Percentiles rank a stretch among this genome's conserved stretches.
These are phyloP conservation scores for Denticeps clupeoides DNA, from an alignment of 2,797 vertebrate genomes.

Conservation along the genomic window DNA sequence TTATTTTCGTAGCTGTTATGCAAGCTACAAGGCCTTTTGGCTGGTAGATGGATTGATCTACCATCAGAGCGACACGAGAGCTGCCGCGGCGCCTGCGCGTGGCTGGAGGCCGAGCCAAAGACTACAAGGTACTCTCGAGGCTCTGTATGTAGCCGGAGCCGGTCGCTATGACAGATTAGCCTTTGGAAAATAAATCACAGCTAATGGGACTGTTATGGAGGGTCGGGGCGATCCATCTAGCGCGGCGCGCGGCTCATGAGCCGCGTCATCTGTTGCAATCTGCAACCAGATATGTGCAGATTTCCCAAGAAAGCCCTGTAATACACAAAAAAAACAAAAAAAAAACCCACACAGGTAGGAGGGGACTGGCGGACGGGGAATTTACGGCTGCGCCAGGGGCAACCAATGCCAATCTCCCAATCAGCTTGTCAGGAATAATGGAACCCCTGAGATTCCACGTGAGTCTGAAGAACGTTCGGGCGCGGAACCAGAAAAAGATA, in stretches of 20 bases:
- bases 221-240: slow-evolving; percentile 31
- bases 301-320: slow-evolving; percentile 13
- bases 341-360: too few relatives aligned
- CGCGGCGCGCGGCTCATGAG: slow-evolving; percentile 21
- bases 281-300: slow-evolving; percentile 12
- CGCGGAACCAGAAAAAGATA: too few relatives aligned
- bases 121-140: too few relatives aligned
- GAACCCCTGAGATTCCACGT: too few relatives aligned
- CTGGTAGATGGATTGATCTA: slow-evolving; percentile 14
- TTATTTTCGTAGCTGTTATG: too few relatives aligned
- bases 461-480: too few relatives aligned
- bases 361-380: slow-evolving; percentile 23
- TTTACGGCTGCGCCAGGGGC: slow-evolving; percentile 32
- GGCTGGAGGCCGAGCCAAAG: too few relatives aligned
- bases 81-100: too few relatives aligned
- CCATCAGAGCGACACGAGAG: neutral
- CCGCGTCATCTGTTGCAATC: slow-evolving; percentile 27
- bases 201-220: slow-evolving; percentile 38
- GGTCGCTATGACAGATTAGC: slow-evolving; percentile 36
- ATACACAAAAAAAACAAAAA: too few relatives aligned
- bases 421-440: too few relatives aligned
- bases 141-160: neutral
- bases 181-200: slow-evolving; percentile 36
- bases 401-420: too few relatives aligned
- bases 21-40: too few relatives aligned